Conservation (phyloP, 2,888 invertebrate genomes). For the Oscheius sp. region DNA sequence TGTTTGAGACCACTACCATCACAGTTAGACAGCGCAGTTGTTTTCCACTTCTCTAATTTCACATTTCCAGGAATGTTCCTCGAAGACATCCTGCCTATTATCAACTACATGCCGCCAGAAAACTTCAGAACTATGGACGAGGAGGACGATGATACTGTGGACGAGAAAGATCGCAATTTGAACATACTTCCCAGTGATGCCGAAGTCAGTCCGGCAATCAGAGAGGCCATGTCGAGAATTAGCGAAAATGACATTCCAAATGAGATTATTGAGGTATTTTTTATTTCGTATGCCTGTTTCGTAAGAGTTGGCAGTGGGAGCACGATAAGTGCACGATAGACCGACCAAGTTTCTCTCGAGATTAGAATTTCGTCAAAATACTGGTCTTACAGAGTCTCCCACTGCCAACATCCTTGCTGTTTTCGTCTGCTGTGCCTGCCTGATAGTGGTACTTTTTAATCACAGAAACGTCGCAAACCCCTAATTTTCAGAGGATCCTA, state of each 20-base stretch:
- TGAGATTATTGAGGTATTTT: constrained; percentile 84
- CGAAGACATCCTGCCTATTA: constrained; percentile 90
- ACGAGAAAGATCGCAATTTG: constrained; percentile 76
- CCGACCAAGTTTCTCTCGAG: not conserved
- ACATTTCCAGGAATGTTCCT: constrained; percentile 83
- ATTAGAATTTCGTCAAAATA: not conserved
- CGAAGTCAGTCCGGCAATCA: constrained; percentile 68
- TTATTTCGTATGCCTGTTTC: not conserved
- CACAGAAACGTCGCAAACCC: no score
- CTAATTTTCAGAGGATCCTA: constrained; percentile 9
- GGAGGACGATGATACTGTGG: constrained; percentile 79
- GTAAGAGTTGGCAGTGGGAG: not conserved
- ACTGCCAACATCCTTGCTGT: not conserved
- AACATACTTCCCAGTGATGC: constrained; percentile 78
- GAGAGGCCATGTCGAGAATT: constrained; percentile 80
- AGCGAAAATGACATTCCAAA: constrained; percentile 93
- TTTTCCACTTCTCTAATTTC: not conserved
- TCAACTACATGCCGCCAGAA: constrained; percentile 85
- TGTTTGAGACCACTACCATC: no score
- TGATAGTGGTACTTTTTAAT: not conserved
- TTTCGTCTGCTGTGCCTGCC: not conserved
- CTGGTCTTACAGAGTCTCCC: constrained; percentile 13
- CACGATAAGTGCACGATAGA: not conserved
- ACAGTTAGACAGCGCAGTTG: not conserved
- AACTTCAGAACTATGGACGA: constrained; percentile 78